Conservation (phyloP, 2,113 vertebrate genomes). For the Cynocephalus volans region DNA sequence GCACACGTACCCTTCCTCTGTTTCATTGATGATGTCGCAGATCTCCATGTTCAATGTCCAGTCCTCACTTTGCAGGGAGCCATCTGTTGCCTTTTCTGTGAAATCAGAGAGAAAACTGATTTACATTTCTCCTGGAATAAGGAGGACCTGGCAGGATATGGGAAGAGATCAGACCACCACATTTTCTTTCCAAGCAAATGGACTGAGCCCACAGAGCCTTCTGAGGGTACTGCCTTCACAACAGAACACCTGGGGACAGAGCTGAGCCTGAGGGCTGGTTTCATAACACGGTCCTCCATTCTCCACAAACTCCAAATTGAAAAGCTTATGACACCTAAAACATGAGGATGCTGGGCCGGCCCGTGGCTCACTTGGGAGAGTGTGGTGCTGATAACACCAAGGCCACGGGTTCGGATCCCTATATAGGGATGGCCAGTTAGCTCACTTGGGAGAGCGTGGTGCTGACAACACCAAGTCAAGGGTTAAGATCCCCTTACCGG, state of each 20-base stretch:
- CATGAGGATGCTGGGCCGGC: background rate
- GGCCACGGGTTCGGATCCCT: too few relatives aligned
- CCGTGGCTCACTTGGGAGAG: too few relatives aligned
- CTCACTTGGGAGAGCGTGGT: too few relatives aligned
- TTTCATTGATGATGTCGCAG: slow-evolving; percentile 99
- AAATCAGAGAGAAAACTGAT: slow-evolving; percentile 81
- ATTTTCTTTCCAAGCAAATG: background rate
- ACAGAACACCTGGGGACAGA: background rate
- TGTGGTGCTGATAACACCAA: too few relatives aligned
- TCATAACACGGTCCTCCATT: background rate
- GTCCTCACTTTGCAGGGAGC: slow-evolving; percentile 97
- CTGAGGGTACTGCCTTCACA: background rate
- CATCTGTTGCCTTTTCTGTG: slow-evolving; percentile 98
- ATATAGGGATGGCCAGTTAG: too few relatives aligned
- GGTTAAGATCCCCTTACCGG: too few relatives aligned
- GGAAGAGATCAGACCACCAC: background rate
- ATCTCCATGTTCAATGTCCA: slow-evolving; percentile 99
- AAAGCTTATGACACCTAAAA: background rate
- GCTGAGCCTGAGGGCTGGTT: too few relatives aligned
- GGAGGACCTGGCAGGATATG: background rate
- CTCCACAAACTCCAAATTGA: background rate
- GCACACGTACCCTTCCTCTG: slow-evolving; percentile 96
- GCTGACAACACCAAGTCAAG: too few relatives aligned
- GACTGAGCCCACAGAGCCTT: background rate
- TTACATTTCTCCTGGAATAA: slow-evolving; percentile 75